Percentiles rank a stretch among this genome's conserved stretches.
phyloP scores from a whole-genome alignment of 2,797 vertebrate genomes.

The Pseudotriccus pelzelni region DNA sequence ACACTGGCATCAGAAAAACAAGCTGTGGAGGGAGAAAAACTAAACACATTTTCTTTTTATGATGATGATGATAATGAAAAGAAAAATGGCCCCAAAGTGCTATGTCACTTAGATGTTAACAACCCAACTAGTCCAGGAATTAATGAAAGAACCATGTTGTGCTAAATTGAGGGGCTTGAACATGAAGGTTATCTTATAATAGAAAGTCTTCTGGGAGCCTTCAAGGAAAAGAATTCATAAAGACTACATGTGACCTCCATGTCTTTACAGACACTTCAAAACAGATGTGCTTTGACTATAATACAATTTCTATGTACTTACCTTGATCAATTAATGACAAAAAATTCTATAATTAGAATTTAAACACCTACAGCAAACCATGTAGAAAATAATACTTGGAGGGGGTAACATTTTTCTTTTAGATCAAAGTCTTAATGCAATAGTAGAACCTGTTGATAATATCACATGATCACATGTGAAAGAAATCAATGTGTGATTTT shows the following conservation, averaged over 20 bases:
- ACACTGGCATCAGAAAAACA: background rate
- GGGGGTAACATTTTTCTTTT: background rate
- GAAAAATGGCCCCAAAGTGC: background rate
- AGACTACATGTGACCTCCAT: background rate
- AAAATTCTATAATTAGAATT: background rate
- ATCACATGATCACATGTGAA: background rate
- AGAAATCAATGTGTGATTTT: conserved; percentile 2
- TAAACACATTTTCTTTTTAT: background rate
- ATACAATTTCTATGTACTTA: background rate
- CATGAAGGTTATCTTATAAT: background rate
- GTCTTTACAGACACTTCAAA: background rate
- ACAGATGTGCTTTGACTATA: background rate
- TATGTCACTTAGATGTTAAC: background rate
- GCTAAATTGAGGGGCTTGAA: background rate
- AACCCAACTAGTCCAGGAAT: background rate
- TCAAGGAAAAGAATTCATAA: background rate
- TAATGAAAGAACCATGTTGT: background rate
- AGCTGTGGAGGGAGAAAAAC: background rate
- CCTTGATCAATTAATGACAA: background rate
- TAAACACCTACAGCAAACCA: background rate
- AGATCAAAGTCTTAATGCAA: background rate
- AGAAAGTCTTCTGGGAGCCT: background rate
- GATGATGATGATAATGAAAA: background rate
- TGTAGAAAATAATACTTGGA: background rate
- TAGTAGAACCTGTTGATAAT: conserved; percentile 34